A percentile compares a stretch with the other conserved stretches of the same genome.
phyloP scores from a whole-genome alignment of 92 coral and sea anemone species.

The Zoanthus sansibaricus region DNA sequence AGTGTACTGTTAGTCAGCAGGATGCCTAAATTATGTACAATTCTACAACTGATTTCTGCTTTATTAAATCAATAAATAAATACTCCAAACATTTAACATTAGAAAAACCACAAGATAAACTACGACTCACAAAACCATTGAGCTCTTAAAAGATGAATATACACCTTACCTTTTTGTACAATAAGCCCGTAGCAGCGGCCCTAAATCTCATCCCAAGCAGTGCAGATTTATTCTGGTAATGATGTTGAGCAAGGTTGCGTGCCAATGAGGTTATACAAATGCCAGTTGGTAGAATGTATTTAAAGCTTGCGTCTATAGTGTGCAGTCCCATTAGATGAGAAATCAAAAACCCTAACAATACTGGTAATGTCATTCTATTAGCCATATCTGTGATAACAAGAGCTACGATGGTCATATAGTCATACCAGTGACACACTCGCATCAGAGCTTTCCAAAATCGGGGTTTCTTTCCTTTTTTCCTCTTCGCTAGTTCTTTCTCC shows the following conservation, averaged over 20 bases:
- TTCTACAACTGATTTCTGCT: no score
- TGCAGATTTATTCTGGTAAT: conserved; percentile 88
- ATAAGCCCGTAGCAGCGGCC: conserved; percentile 86
- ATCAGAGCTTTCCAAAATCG: conserved; percentile 90
- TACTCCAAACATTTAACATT: no score
- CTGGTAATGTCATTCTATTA: conserved; percentile 88
- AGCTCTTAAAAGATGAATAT: no score
- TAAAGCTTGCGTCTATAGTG: conserved; percentile 74
- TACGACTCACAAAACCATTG: no score
- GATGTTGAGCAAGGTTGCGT: conserved; percentile 86
- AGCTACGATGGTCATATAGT: conserved; percentile 72
- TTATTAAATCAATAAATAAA: no score
- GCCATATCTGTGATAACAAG: conserved; percentile 91
- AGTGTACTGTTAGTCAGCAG: no score
- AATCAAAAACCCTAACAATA: conserved; percentile 80
- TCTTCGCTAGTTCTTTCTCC: conserved; percentile 77
- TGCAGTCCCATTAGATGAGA: conserved; percentile 88
- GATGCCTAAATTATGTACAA: no score
- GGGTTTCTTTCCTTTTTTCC: conserved; percentile 74
- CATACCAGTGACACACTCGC: conserved; percentile 85
- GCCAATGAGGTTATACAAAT: conserved; percentile 88
- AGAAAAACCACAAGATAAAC: no score
- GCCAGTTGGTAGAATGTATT: conserved; percentile 82
- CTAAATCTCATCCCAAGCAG: conserved; percentile 85
- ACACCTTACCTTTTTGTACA: conserved; percentile 80